phyloP scores from a whole-genome alignment of 2,888 invertebrate species.

The Trissoscelio sp. region DNA sequence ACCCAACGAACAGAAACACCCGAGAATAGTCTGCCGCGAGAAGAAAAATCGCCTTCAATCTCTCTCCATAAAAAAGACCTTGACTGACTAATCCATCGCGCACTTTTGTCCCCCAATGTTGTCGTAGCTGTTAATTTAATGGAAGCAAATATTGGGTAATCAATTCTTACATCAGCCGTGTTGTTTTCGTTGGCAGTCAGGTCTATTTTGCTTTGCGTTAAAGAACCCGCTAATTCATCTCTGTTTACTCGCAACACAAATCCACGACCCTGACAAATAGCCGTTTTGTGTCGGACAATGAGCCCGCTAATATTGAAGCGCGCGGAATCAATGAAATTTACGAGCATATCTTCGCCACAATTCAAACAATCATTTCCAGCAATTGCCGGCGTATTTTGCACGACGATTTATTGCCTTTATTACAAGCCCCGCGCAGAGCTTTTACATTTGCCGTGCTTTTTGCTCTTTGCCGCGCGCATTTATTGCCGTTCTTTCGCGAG shows the following conservation, averaged over 20 bases:
- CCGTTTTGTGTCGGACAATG: slow-evolving; percentile 43
- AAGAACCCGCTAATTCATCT: slow-evolving; percentile 58
- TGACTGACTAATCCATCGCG: not conserved
- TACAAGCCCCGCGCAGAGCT: slow-evolving; percentile 32
- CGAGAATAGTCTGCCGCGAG: slow-evolving; percentile 5
- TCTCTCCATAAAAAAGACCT: not conserved
- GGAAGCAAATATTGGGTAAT: slow-evolving; percentile 53
- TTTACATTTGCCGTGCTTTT: slow-evolving; percentile 37
- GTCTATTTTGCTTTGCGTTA: slow-evolving; percentile 43
- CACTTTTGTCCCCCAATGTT: slow-evolving; percentile 32
- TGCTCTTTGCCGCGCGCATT: not conserved
- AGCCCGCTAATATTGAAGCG: slow-evolving; percentile 53
- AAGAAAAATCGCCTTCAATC: slow-evolving; percentile 11
- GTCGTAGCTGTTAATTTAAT: slow-evolving; percentile 53
- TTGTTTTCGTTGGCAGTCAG: slow-evolving; percentile 58
- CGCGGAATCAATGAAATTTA: slow-evolving; percentile 54
- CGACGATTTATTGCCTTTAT: slow-evolving; percentile 55
- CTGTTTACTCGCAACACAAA: slow-evolving; percentile 41
- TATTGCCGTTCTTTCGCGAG: slow-evolving; percentile 15
- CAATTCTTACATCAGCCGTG: slow-evolving; percentile 45
- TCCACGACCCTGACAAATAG: slow-evolving; percentile 42
- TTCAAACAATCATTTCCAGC: slow-evolving; percentile 58
- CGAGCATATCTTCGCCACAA: slow-evolving; percentile 61
- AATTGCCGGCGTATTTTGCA: slow-evolving; percentile 40
- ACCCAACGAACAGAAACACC: slow-evolving; percentile 23